These are phyloP conservation scores for Drosophila sturtevanti DNA, from an alignment of 1,140 invertebrate genomes.

Conservation along the genomic window DNA sequence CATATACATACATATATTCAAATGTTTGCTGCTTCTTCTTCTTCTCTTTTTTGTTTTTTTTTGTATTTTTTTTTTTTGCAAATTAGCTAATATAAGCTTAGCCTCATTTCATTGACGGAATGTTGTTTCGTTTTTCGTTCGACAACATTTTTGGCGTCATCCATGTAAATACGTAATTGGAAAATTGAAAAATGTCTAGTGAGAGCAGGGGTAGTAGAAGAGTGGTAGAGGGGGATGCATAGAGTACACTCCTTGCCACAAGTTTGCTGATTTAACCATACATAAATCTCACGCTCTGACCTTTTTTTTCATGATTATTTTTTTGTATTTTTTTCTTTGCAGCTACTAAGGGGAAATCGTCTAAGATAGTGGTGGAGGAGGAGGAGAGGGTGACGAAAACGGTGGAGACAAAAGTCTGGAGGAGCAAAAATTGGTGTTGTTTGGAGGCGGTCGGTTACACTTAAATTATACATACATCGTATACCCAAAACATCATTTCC, in stretches of 20 bases:
- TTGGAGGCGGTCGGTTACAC: slow-evolving; percentile 11
- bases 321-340: slow-evolving; percentile 26
- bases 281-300: slow-evolving; percentile 68
- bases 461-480: slow-evolving; percentile 57
- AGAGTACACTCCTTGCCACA: slow-evolving; percentile 15
- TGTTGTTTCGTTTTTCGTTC: slow-evolving; percentile 36
- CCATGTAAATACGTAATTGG: slow-evolving; percentile 6
- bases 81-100: slow-evolving; percentile 76
- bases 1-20: too few relatives aligned
- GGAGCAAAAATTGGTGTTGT: not conserved
- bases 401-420: not conserved
- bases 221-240: not conserved
- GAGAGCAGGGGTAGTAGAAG: not conserved
- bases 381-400: too few relatives aligned
- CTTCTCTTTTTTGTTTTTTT: slow-evolving; percentile 4
- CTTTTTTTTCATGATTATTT: slow-evolving; percentile 28
- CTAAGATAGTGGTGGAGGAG: too few relatives aligned
- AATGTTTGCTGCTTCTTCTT: not conserved
- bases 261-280: slow-evolving; percentile 27
- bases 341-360: slow-evolving; percentile 41
- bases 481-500: slow-evolving; percentile 48
- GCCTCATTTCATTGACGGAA: slow-evolving; percentile 49
- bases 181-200: not conserved
- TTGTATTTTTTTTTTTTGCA: slow-evolving; percentile 41
- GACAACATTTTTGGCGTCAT: not conserved